Base-by-base conservation (phyloP, 2,113 vertebrate genomes). In the Xiphorhynchus elegans region DNA sequence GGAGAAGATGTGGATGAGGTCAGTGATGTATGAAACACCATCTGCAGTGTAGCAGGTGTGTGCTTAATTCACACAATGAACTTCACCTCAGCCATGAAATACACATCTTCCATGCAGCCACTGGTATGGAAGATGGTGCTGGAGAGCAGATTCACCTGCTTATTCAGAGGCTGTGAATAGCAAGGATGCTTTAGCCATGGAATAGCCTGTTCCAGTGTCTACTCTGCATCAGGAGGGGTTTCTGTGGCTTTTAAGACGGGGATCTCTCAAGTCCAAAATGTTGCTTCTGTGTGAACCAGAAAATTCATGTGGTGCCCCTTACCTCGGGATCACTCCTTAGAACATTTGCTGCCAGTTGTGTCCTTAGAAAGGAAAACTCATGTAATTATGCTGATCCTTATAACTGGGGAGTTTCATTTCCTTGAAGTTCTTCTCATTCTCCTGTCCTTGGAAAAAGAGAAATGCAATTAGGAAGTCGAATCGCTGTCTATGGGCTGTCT, bases 401-500 rank as follows among this genome's bases (percentile, higher is more conserved):
- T 35, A 18, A 46, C 17, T 17, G 20, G 24, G 50, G 37, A 95
- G 95, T 97, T 96, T 97, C 95, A 68, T 93, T 97, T 97, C 96
- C 95, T 92, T 64, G 93, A 93, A 81, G 17, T 49, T 85, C 81
- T 95, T 91, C 72, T 92, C 84, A 91, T 91, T 90, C 78, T 10
- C 42, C 44, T 84, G 69, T 37, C 60, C 60, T 87, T 94, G 79
- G 69, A 64, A 87, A 96, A 97, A 93, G 76, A 96, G 96, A 96
- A 94, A 94, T 92, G 20, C 76, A 93, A 35, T 78, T 84, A 68
- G 96, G 95, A 97, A 97, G 92, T 94, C 87, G 86, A 72, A 90
- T 67, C 0, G 1, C 72, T 91, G 58, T 69, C 69, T 76, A 64
- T 75, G 39, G 11, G 90, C 82, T 81, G 13, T 60, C n/a, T 93